A percentile compares a stretch with the other conserved stretches of the same genome.
These are phyloP conservation scores for Nettapus auritus DNA, from an alignment of 2,113 vertebrate species.

Conservation along the genomic window DNA sequence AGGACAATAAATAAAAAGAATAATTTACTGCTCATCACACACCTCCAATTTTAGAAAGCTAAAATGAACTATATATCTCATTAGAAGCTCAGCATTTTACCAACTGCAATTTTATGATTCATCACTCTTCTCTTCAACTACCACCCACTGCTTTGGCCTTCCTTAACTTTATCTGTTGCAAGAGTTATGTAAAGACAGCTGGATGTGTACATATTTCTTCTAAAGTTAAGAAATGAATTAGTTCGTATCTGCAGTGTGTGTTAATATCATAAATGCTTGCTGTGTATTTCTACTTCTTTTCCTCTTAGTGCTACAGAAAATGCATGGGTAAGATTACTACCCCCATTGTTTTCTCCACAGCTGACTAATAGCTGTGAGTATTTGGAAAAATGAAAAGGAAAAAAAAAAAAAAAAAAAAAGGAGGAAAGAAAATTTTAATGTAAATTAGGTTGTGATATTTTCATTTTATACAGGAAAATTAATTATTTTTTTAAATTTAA, in stretches of 20 bases:
- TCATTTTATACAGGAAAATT: neutral
- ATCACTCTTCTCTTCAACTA: neutral
- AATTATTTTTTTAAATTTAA: neutral
- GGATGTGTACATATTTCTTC: neutral
- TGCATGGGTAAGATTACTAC: neutral
- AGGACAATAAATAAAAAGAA: slow-evolving; percentile 42
- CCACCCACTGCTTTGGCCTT: neutral
- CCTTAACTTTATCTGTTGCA: neutral
- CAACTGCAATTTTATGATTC: neutral
- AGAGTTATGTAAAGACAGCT: neutral
- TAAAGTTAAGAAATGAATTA: neutral
- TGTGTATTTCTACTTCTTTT: neutral
- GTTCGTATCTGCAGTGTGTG: neutral
- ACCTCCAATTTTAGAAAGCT: slow-evolving; percentile 1
- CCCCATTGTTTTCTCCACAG: neutral
- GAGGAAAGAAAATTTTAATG: neutral
- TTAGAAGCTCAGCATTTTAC: neutral
- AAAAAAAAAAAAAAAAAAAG: too few relatives aligned
- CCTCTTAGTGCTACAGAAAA: neutral
- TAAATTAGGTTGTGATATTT: neutral
- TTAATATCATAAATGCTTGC: neutral
- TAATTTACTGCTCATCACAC: slow-evolving; percentile 15
- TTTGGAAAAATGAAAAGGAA: neutral
- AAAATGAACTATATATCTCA: neutral
- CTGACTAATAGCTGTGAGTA: neutral